Evolutionary conservation across 2,113 vertebrate genomes (phyloP).

Genomic region (Pao palembangensis): DNA sequence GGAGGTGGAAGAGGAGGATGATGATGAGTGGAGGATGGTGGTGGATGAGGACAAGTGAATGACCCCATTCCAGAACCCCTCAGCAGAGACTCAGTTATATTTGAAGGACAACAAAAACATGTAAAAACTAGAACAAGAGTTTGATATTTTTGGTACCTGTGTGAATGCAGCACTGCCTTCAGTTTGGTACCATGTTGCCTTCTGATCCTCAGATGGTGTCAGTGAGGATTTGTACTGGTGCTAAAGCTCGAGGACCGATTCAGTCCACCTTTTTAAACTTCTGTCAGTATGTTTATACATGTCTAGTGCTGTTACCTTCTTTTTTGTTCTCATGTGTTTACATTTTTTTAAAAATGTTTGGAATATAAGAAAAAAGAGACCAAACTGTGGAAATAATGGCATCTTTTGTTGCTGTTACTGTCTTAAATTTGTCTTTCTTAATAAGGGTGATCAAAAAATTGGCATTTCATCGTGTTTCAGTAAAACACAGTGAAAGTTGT

Average conservation of each 20-base stretch:
- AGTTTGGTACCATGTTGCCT: constrained; percentile 65
- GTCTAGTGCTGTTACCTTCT: constrained; percentile 75
- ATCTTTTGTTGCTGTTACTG: constrained; percentile 44
- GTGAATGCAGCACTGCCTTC: constrained; percentile 60
- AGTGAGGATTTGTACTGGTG: constrained; percentile 64
- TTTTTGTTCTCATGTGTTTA: constrained; percentile 66
- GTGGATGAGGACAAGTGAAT: constrained; percentile 61
- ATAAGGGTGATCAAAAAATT: constrained; percentile 37
- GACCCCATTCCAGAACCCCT: constrained; percentile 8
- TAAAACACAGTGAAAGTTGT: constrained; percentile 33
- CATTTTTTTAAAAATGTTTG: constrained; percentile 58
- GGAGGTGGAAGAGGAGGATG: constrained; percentile 40
- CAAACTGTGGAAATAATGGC: constrained; percentile 52
- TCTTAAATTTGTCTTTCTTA: constrained; percentile 46
- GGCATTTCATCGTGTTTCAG: constrained; percentile 42
- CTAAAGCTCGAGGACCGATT: constrained; percentile 59
- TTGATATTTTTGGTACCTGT: constrained; percentile 54
- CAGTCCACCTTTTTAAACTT: constrained; percentile 62
- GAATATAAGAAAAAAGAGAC: constrained; percentile 44
- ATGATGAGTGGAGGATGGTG: constrained; percentile 55
- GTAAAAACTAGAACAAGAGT: constrained; percentile 34
- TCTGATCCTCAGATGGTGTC: constrained; percentile 54
- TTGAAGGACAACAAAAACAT: background rate
- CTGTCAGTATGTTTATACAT: constrained; percentile 67
- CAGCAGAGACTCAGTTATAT: constrained; percentile 11